Evolutionary conservation across 2,797 vertebrate species (phyloP).

Genomic region (Onychomys leucogaster): DNA sequence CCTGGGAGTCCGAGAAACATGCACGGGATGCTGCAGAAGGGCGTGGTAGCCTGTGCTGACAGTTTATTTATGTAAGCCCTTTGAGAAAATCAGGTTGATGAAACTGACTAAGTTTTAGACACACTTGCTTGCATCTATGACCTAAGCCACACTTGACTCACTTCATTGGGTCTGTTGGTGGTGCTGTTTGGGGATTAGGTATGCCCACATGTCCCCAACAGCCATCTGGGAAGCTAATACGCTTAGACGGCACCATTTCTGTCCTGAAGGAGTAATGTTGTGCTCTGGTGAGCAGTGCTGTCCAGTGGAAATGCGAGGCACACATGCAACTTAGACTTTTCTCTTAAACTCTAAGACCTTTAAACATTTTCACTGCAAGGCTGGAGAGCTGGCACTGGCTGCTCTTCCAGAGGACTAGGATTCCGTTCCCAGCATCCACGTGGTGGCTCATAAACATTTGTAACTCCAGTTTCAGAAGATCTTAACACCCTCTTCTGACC

Average conservation of each 20-base stretch:
- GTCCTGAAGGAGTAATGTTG: not conserved
- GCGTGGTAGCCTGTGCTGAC: not conserved
- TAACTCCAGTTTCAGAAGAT: not conserved
- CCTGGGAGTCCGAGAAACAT: not conserved
- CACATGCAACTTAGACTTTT: not conserved
- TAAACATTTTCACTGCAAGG: not conserved
- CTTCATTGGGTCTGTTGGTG: constrained; percentile 29
- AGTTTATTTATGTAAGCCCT: not conserved
- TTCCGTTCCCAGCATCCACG: not conserved
- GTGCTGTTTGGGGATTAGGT: not conserved
- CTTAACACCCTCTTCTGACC: not conserved
- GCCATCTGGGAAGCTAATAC: not conserved
- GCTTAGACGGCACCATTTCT: not conserved
- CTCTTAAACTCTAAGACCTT: not conserved
- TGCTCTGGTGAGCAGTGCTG: not conserved
- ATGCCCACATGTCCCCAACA: not conserved
- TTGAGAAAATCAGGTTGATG: constrained; percentile 49
- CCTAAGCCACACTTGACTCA: constrained; percentile 32
- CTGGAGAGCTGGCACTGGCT: not conserved
- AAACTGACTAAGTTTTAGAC: constrained; percentile 17
- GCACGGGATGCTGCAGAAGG: not conserved
- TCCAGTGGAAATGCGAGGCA: not conserved
- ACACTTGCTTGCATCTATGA: not conserved
- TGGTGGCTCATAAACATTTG: not conserved
- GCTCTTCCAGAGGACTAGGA: not conserved